Evolutionary conservation across 2,113 vertebrate species (phyloP).

Genomic region (Ranitomeya variabilis): DNA sequence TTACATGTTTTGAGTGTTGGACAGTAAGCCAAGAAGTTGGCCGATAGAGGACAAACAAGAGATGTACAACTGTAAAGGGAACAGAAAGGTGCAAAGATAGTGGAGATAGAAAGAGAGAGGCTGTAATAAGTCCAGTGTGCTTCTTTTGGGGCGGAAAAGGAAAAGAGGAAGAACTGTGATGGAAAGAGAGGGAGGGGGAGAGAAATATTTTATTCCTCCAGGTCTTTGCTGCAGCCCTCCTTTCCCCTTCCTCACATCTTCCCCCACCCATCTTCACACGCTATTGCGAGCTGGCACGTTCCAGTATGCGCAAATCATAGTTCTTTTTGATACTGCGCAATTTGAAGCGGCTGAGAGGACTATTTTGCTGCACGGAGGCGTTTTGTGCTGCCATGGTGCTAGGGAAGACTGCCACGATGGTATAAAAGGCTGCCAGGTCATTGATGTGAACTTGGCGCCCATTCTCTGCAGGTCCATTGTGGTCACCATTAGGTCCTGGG

Average conservation of each 20-base stretch:
- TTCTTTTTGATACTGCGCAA: constrained; percentile 97
- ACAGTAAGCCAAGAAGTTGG: neutral
- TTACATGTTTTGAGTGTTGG: neutral
- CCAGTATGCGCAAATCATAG: constrained; percentile 94
- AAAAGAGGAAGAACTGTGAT: constrained; percentile 28
- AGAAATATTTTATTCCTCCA: constrained; percentile 5
- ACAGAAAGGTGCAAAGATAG: constrained; percentile 34
- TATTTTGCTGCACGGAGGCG: constrained; percentile 97
- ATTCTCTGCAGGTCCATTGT: constrained; percentile 74
- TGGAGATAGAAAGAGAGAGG: constrained; percentile 48
- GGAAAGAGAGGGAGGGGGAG: constrained; percentile 2
- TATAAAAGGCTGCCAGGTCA: constrained; percentile 96
- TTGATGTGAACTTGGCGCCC: constrained; percentile 69
- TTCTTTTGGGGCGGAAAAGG: constrained; percentile 36
- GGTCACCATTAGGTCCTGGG: constrained; percentile 69
- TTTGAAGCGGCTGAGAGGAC: constrained; percentile 93
- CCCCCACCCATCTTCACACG: constrained; percentile 40
- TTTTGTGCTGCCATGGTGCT: constrained; percentile 94
- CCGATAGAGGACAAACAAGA: constrained; percentile 10
- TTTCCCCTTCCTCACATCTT: constrained; percentile 43
- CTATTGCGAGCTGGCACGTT: constrained; percentile 93
- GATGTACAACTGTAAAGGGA: constrained; percentile 12
- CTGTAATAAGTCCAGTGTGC: constrained; percentile 59
- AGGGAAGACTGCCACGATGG: constrained; percentile 97
- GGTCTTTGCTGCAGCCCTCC: constrained; percentile 37